Evolutionary conservation across 2,113 vertebrate genomes (phyloP).

Genomic region (Setophaga petechia): DNA sequence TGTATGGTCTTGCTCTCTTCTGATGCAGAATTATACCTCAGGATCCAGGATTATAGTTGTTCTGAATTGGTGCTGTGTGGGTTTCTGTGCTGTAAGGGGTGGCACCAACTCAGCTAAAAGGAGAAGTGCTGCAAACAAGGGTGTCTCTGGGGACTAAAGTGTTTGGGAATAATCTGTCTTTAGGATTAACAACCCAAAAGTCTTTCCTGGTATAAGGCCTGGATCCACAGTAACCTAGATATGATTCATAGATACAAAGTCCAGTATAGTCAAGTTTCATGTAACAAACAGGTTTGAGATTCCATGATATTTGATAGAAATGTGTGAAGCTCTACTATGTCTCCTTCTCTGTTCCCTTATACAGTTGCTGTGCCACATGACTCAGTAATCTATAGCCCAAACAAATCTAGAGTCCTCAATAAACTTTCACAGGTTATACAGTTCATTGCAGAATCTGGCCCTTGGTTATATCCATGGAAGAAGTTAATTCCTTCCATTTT

Average conservation of each 20-base stretch:
- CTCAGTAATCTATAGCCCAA: neutral
- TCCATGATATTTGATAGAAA: neutral
- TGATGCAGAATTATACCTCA: neutral
- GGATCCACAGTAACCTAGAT: neutral
- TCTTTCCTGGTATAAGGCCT: neutral
- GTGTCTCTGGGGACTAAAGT: neutral
- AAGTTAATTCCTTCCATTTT: neutral
- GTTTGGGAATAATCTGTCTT: neutral
- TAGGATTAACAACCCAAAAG: neutral
- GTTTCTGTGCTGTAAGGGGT: rapidly evolving
- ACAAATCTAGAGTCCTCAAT: neutral
- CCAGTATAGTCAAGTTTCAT: neutral
- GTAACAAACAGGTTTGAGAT: neutral
- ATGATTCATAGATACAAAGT: neutral
- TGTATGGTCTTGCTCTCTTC: neutral
- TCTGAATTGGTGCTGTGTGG: neutral
- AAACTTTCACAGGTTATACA: neutral
- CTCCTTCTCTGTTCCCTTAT: neutral
- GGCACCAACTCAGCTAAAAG: neutral
- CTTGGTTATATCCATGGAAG: neutral
- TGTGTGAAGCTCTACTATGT: neutral
- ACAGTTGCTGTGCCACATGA: neutral
- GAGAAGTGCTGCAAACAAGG: neutral
- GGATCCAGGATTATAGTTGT: neutral
- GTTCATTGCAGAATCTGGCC: neutral